Base-by-base conservation (phyloP, 2,888 invertebrate genomes). In the Acanthopleura granulata region DNA sequence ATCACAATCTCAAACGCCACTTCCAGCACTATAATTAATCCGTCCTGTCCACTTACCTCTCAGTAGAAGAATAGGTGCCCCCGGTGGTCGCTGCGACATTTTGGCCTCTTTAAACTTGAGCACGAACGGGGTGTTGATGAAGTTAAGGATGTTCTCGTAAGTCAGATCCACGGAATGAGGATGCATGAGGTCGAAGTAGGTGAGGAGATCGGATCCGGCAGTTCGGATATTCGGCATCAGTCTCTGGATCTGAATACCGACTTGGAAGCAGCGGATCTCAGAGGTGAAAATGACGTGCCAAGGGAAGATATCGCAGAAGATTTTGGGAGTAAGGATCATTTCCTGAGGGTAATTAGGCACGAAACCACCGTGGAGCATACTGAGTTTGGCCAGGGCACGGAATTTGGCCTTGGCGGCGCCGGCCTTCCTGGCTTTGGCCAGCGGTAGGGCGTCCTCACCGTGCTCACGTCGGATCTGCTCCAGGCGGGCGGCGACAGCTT, bases 221-320 rank as follows among this genome's bases (percentile, higher is more conserved):
- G 69, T 80, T 57, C 83, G 71, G 29, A 84, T 82, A 0, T 75
- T 70, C 11, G 84, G 83, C 83, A 86, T 85, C 73, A 83, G 29
- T 75, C 83, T 78, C 77, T 86, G 85, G 0, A 82, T 76, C 61
- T 76, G 76, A 51, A 82, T 74, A 22, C 83, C 87, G 11, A 83
- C 80, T 75, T 87, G 87, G n/a, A 84, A 78, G 1, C 86, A 78
- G 16, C 76, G 78, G 85, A 87, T 82, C 1, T 83, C 79, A 0
- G 74, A 72, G 77, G 84, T 81, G 72, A 86, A 80, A 1, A 84
- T 80, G 30, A 86, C 18, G 77, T 87, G 86, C 73, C 82, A 87
- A 15, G 86, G 86, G 61, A 86, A 86, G 4, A 84, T 79, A 40
- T 85, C 81, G 57, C 85, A 85, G 75, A 87, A 87, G 76, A 82